Evolutionary conservation across 2,113 vertebrate species (phyloP).

Genomic region (Raja brachyura): DNA sequence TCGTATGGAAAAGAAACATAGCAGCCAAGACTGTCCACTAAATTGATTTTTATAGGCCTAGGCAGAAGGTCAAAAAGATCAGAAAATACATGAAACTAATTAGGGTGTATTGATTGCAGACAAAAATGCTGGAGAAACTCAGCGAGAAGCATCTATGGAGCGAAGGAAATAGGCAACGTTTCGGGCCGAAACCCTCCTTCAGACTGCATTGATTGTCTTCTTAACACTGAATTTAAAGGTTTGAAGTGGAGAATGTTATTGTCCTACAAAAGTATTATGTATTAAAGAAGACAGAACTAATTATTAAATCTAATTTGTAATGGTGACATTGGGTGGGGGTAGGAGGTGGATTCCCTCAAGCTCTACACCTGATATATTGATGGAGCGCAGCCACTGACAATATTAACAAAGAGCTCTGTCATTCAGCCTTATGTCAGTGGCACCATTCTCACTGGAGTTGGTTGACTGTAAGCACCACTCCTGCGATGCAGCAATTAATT

Average conservation of each 20-base stretch:
- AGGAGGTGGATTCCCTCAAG: not conserved
- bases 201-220: not conserved
- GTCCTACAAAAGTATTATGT: not conserved
- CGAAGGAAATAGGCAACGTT: too few species aligned
- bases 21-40: not conserved
- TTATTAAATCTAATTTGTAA: not conserved
- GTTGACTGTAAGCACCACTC: too few species aligned
- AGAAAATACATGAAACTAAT: not conserved
- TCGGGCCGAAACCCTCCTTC: too few species aligned
- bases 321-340: not conserved
- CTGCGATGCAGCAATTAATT: too few species aligned
- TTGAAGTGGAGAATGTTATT: not conserved
- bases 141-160: too few species aligned
- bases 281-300: not conserved
- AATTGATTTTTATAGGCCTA: not conserved
- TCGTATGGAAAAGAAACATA: not conserved
- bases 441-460: too few species aligned
- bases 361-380: not conserved
- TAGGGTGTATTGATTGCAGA: not conserved
- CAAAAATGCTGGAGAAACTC: too few species aligned
- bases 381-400: not conserved
- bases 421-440: too few species aligned
- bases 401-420: not conserved
- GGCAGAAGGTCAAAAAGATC: not conserved
- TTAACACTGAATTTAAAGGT: not conserved